Conservation (phyloP, 2,113 vertebrate species). For the Lophura nycthemera region DNA sequence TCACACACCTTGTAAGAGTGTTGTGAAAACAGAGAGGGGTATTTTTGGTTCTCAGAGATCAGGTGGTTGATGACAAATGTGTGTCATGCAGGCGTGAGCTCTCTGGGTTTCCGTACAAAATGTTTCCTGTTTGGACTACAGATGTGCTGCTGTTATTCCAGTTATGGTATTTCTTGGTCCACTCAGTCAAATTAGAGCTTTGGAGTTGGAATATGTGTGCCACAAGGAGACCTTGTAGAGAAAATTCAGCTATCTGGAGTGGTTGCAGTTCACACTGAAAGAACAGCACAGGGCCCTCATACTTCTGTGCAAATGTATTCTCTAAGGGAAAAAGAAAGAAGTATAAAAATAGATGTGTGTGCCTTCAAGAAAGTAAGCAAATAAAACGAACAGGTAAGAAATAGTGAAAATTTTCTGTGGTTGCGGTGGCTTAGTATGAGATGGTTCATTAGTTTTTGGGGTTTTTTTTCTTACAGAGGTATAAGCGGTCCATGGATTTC, state of each 20-base stretch:
- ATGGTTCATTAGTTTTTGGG: fast-evolving
- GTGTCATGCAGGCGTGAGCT: not conserved
- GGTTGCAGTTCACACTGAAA: not conserved
- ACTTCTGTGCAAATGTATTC: not conserved
- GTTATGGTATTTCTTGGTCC: not conserved
- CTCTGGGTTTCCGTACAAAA: not conserved
- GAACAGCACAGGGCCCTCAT: not conserved
- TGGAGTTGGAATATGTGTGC: not conserved
- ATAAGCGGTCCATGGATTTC: not conserved
- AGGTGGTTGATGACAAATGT: not conserved
- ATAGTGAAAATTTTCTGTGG: not conserved
- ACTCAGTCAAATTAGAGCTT: not conserved
- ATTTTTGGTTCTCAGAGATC: not conserved
- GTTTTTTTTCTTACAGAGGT: not conserved
- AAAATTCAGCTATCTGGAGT: not conserved
- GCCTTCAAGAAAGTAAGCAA: not conserved
- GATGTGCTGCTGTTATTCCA: not conserved
- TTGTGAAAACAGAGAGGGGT: not conserved
- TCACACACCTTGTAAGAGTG: not conserved
- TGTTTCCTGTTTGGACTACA: not conserved
- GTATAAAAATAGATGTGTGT: not conserved
- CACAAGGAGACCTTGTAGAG: not conserved
- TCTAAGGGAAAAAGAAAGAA: not conserved
- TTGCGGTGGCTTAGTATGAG: not conserved
- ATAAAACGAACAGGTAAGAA: not conserved